Evolutionary conservation across 1,140 invertebrate species (phyloP).

Genomic region (Orussus abietinus): DNA sequence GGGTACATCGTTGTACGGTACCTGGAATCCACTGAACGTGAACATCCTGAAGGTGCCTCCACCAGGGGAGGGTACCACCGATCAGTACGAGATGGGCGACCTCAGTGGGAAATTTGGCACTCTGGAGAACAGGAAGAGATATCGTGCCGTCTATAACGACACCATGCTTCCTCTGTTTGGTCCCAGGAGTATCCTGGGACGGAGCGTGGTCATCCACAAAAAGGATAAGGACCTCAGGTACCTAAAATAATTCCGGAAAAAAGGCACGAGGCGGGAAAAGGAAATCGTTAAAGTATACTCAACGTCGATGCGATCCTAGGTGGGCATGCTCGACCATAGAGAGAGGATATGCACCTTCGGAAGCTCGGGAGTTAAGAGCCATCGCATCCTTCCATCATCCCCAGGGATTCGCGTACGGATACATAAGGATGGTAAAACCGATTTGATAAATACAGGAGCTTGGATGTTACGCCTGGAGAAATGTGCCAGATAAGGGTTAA

Average conservation of each 20-base stretch:
- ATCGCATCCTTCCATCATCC: conserved; percentile 93
- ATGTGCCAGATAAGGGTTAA: no score
- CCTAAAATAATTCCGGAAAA: conserved; percentile 17
- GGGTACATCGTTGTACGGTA: conserved; percentile 70
- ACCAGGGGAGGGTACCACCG: conserved; percentile 65
- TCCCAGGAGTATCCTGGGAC: conserved; percentile 73
- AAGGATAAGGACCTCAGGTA: conserved; percentile 58
- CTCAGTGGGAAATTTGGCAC: conserved; percentile 86
- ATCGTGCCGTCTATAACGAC: conserved; percentile 69
- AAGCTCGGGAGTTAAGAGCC: conserved; percentile 77
- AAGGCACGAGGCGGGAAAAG: conserved; percentile 7
- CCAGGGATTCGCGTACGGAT: conserved; percentile 79
- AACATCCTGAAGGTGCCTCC: conserved; percentile 59
- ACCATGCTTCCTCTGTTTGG: conserved; percentile 83
- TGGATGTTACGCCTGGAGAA: no score
- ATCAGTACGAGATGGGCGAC: conserved; percentile 88
- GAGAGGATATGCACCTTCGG: conserved; percentile 79
- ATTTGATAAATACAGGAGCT: neutral
- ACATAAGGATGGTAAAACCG: conserved; percentile 71
- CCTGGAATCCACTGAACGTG: conserved; percentile 78
- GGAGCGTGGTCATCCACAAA: conserved; percentile 84
- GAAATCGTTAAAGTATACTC: no score
- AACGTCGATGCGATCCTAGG: conserved; percentile 39
- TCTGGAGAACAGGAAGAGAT: conserved; percentile 59
- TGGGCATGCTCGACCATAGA: conserved; percentile 84